Conservation (phyloP, 1,140 invertebrate genomes). For the Dufourea novaeangliae region DNA sequence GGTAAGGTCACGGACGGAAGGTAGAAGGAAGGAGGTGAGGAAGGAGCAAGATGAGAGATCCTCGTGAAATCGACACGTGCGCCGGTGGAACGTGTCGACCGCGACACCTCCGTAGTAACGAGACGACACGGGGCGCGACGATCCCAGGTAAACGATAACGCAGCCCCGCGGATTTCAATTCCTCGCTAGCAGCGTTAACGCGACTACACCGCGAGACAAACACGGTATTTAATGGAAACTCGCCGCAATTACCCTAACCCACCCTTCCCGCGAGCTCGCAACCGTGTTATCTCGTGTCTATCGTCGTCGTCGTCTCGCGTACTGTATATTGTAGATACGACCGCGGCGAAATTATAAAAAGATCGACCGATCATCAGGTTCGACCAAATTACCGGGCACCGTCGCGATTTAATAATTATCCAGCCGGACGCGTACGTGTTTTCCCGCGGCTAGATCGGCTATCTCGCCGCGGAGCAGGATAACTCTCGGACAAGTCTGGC, state of each 20-base stretch:
- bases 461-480: conserved; percentile 1
- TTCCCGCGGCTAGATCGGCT: conserved; percentile 13
- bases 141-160: conserved; percentile 43
- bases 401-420: conserved; percentile 51
- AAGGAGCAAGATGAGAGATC: background rate
- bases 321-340: no score
- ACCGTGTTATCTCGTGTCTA: conserved; percentile 17
- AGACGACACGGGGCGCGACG: background rate
- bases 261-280: background rate
- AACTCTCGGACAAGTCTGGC: background rate
- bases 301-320: background rate
- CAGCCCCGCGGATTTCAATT: conserved; percentile 37
- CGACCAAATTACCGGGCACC: conserved; percentile 51
- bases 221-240: conserved; percentile 18
- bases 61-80: conserved; percentile 49
- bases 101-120: background rate
- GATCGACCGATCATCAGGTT: conserved; percentile 48
- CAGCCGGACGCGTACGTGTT: conserved; percentile 37
- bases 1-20: conserved; percentile 1
- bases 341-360: conserved; percentile 47
- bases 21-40: background rate
- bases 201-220: background rate
- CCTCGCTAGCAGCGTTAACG: conserved; percentile 7
- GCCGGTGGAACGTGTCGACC: background rate
- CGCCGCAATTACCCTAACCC: conserved; percentile 53